Conservation (phyloP, 2,113 vertebrate genomes). For the Paramisgurnus dabryanus region DNA sequence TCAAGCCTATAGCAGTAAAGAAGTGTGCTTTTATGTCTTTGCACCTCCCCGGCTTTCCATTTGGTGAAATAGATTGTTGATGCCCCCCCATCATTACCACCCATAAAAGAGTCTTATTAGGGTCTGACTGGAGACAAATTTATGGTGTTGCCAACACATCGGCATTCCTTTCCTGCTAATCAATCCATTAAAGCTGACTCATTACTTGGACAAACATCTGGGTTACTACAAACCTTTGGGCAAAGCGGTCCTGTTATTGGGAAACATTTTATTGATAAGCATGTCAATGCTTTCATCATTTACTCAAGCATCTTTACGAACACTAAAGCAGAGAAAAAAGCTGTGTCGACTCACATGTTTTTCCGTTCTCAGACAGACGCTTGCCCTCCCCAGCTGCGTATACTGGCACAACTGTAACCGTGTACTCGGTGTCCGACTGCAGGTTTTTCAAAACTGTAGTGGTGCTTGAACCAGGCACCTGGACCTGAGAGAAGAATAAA, state of each 20-base stretch:
- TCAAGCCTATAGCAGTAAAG: constrained; percentile 26
- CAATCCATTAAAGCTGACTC: constrained; percentile 67
- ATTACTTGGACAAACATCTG: constrained; percentile 55
- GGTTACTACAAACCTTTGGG: constrained; percentile 10
- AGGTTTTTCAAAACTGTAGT: constrained; percentile 85
- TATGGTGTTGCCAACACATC: constrained; percentile 59
- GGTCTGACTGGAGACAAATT: constrained; percentile 64
- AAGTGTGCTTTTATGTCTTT: constrained; percentile 55
- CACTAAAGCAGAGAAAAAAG: background rate
- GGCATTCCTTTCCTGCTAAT: constrained; percentile 72
- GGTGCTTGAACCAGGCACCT: constrained; percentile 87
- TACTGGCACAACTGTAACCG: constrained; percentile 84
- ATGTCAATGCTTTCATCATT: background rate
- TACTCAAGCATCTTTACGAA: too few relatives aligned
- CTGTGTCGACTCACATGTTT: constrained; percentile 82
- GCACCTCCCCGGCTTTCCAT: constrained; percentile 53
- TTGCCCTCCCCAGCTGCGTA: constrained; percentile 87
- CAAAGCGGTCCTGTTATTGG: background rate
- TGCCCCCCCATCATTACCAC: constrained; percentile 58
- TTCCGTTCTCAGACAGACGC: constrained; percentile 86
- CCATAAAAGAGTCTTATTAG: constrained; percentile 70
- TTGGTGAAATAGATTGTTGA: constrained; percentile 63
- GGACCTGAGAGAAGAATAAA: constrained; percentile 71
- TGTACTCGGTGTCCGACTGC: constrained; percentile 86
- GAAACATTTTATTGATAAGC: background rate